Evolutionary conservation across 1,140 invertebrate genomes (phyloP).

Genomic region (Orius laevigatus): DNA sequence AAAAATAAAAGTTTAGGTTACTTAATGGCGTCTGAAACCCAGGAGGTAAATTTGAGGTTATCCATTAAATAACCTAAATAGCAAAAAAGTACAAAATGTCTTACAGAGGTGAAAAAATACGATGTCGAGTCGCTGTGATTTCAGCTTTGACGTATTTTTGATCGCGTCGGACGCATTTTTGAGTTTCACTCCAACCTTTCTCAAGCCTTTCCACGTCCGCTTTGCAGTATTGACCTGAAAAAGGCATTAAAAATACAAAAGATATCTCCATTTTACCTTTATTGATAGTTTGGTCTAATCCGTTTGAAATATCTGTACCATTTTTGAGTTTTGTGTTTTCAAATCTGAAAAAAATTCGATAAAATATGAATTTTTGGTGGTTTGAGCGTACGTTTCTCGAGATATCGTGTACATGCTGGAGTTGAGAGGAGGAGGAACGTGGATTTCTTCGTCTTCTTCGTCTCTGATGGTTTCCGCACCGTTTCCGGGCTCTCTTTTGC

Average conservation of each 20-base stretch:
- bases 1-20: background rate
- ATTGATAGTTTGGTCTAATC: background rate
- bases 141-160: slow-evolving; percentile 36
- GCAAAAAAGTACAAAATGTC: background rate
- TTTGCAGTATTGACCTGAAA: slow-evolving; percentile 32
- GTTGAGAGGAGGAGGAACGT: slow-evolving; percentile 30
- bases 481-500: slow-evolving; percentile 45
- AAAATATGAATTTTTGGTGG: background rate
- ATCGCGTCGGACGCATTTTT: slow-evolving; percentile 33
- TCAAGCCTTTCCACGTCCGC: slow-evolving; percentile 38
- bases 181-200: slow-evolving; percentile 30
- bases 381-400: slow-evolving; percentile 19
- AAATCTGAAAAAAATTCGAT: background rate
- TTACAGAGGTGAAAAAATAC: slow-evolving; percentile 23
- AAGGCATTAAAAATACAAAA: background rate
- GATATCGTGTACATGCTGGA: slow-evolving; percentile 19
- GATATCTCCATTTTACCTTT: background rate
- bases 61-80: background rate
- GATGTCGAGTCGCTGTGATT: slow-evolving; percentile 28
- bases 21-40: background rate
- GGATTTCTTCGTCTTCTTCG: slow-evolving; percentile 20
- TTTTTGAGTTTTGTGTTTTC: background rate
- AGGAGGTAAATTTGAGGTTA: background rate
- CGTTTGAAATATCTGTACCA: background rate
- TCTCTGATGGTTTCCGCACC: slow-evolving; percentile 30